phyloP scores from a whole-genome alignment of 2,113 vertebrate genomes.

The Cygnus buccinator region DNA sequence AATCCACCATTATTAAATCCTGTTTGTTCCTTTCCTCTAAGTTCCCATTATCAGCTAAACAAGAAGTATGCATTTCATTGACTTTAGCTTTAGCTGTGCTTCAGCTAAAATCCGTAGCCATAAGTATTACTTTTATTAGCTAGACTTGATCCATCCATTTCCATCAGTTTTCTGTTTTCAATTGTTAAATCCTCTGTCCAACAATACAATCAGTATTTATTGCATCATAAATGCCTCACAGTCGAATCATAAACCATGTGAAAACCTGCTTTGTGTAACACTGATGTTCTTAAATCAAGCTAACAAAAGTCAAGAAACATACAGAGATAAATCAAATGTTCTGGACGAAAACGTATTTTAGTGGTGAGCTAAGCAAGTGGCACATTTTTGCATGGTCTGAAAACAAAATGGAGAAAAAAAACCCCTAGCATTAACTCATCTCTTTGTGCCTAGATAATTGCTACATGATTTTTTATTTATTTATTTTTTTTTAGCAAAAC shows the following conservation, averaged over 20 bases:
- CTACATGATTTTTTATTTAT: not conserved
- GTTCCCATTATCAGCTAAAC: not conserved
- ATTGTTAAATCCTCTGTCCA: conserved; percentile 16
- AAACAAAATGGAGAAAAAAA: not conserved
- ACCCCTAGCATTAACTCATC: not conserved
- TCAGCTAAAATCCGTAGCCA: not conserved
- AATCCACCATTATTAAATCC: not conserved
- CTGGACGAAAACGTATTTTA: not conserved
- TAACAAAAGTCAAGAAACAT: not conserved
- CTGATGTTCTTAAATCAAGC: conserved; percentile 31
- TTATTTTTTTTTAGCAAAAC: conserved; percentile 10
- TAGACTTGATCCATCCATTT: conserved; percentile 8
- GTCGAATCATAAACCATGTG: conserved; percentile 31
- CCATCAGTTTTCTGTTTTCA: conserved; percentile 36
- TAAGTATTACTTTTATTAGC: conserved; percentile 23
- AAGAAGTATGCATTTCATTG: not conserved
- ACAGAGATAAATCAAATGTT: conserved; percentile 31
- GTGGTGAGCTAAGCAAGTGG: conserved; percentile 5
- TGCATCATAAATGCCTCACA: conserved; percentile 39
- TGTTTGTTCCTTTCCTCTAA: not conserved
- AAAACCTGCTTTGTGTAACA: conserved; percentile 25
- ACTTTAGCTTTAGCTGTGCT: not conserved
- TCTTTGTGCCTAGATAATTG: conserved; percentile 26
- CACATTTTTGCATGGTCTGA: not conserved
- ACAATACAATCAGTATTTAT: conserved; percentile 42